Evolutionary conservation across 92 coral and sea anemone genomes (phyloP), one percentile per base, ranked within the genome.

Genomic region (Palythoa grandis): DNA sequence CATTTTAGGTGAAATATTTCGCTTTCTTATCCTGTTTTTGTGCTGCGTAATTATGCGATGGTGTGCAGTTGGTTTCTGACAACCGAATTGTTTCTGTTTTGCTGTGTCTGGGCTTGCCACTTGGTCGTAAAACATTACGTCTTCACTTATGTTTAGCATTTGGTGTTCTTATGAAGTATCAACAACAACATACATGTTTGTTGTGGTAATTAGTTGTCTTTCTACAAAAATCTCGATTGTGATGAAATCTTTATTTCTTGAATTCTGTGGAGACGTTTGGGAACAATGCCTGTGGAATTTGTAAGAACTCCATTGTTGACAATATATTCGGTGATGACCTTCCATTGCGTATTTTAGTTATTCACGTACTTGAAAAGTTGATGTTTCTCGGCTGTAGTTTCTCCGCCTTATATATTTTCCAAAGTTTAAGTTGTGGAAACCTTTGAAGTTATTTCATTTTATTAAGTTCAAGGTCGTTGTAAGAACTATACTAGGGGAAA

Each of bases 291-390:
- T 65, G 40, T 80, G 74, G 85, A 80, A 80, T 80, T 66, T 25
- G 66, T 80, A 56, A 80, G 73, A 80, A 80, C 85, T 80, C 85
- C 74, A 40, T 80, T 80, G 85, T 80, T 80, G 85, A 80, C 73
- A 66, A 43, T 22, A 67, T 22, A 65, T 80, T 80, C 65, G 63
- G 13, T 66, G 85, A 7, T 80, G 83, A 80, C 85, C 60, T 80
- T 40, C 52, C 66, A 65, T 52, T 43, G 39, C 82, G 79, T 75
- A 52, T 65, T 78, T 63, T 22, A 43, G 38, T 70, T 63, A 60
- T 47, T 11, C 61, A 43, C 57, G 7, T 80, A 48, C 17, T 67
- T 80, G 14, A 22, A 48, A 12, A 48, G 24, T 22, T 19, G 40
- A 80, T 80, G 43, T 65, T 79, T 48, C 65, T 20, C 16, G 13